Evolutionary conservation across 2,113 vertebrate genomes (phyloP).

Genomic region (Mus spicilegus): DNA sequence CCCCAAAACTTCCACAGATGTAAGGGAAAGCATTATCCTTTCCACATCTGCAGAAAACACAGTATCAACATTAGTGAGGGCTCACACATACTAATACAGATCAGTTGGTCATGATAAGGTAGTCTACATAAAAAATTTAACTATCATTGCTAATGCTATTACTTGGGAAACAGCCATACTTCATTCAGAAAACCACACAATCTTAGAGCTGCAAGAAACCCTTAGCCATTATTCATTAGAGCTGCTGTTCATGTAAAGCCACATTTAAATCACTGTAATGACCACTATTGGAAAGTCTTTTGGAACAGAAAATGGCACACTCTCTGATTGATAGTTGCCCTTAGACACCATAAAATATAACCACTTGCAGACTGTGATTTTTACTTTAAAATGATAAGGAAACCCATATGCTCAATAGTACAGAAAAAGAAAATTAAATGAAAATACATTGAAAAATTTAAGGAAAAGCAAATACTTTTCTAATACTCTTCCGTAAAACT

Average conservation of each 20-base stretch:
- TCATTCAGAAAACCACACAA: slow-evolving; percentile 13
- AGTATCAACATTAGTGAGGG: not conserved
- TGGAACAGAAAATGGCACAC: slow-evolving; percentile 16
- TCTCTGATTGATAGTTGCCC: slow-evolving; percentile 30
- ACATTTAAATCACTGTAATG: slow-evolving; percentile 56
- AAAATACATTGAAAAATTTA: slow-evolving; percentile 10
- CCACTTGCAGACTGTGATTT: not conserved
- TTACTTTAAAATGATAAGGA: slow-evolving; percentile 26
- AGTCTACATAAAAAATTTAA: slow-evolving; percentile 21
- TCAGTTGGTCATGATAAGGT: not conserved
- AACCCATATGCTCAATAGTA: not conserved
- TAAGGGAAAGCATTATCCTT: not conserved
- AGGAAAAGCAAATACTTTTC: not conserved
- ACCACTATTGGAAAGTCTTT: not conserved
- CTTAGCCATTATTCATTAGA: not conserved
- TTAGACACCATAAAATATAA: slow-evolving; percentile 4
- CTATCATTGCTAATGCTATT: slow-evolving; percentile 6
- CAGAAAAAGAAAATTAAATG: not conserved
- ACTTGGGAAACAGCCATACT: not conserved
- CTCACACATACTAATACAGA: not conserved
- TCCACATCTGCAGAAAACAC: not conserved
- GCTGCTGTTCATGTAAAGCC: not conserved
- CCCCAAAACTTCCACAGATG: not conserved
- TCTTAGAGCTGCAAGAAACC: not conserved
- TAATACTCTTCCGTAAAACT: not conserved